Base-by-base conservation (phyloP, 1,140 invertebrate genomes). In the Ridgeia piscesae region DNA sequence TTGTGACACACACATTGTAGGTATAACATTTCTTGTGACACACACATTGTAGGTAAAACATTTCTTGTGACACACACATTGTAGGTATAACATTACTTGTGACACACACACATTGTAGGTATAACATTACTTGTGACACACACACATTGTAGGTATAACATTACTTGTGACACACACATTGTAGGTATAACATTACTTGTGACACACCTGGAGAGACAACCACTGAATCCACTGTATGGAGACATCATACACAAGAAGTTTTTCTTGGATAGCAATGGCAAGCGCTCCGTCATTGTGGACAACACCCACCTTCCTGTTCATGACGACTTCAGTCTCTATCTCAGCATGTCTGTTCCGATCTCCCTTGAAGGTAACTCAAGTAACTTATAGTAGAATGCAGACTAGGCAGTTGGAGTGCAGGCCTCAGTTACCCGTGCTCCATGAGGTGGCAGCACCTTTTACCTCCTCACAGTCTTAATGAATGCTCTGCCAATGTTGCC, bases 141-240 rank as follows among this genome's bases (percentile, higher is more conserved):
- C 48, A 90, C n/a, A 17, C n/a, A 31, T 90, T 34, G 89, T 35
- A 31, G n/a, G 21, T 90, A 90, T 35, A 90, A 90, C 33, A 90
- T 90, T 90, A 90, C 89, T 90, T 34, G 6, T 90, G 33, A 90
- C 89, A 34, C 35, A 34, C 35, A 35, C 42, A 35, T 93, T 93
- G 11, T 91, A 96, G 95, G 95, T 92, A 93, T 95, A 17, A 94
- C 95, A 17, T 93, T 96, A 31, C 91, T 96, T 77, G 94, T 96
- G 34, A 96, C 95, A 21, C 94, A 95, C 93, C 91, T 95, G 31
- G 95, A 95, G 91, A 92, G 94, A 50, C 95, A 94, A 42, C 94
- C 95, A 0, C 93, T 96, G 14, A 94, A 94, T 58, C 93, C 94
- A 0, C 34, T 95, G 90, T 95, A 95, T 91, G 91, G 94, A 35